Evolutionary conservation across 1,140 invertebrate genomes (phyloP).

Genomic region (Hormaphis cornu): DNA sequence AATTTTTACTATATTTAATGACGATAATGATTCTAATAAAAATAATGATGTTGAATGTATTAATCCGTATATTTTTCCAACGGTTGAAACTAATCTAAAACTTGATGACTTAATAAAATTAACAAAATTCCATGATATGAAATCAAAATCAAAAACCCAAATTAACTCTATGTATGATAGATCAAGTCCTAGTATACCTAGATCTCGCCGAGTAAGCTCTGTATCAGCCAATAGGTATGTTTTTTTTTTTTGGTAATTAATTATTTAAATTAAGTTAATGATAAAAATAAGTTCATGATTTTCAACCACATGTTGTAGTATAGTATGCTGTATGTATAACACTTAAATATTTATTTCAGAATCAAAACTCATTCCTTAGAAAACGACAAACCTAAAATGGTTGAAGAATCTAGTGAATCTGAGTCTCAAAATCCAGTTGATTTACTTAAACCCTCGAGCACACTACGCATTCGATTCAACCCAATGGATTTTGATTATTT

Average conservation of each 20-base stretch:
- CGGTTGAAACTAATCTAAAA: slow-evolving; percentile 11
- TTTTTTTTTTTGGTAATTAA: background rate
- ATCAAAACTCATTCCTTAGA: slow-evolving; percentile 1
- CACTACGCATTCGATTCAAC: slow-evolving; percentile 46
- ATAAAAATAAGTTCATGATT: too few species aligned
- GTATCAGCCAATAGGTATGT: slow-evolving; percentile 25
- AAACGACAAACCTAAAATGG: slow-evolving; percentile 7
- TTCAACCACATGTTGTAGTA: too few species aligned
- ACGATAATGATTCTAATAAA: slow-evolving; percentile 3
- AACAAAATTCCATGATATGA: slow-evolving; percentile 14
- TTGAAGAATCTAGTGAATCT: slow-evolving; percentile 25
- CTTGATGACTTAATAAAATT: slow-evolving; percentile 24
- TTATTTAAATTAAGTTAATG: background rate
- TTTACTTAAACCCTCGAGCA: background rate
- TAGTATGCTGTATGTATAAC: too few species aligned
- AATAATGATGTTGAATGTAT: background rate
- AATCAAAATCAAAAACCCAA: slow-evolving; percentile 22
- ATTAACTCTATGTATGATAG: slow-evolving; percentile 6
- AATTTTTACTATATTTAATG: slow-evolving; percentile 17
- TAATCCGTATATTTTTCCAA: background rate
- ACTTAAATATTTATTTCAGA: background rate
- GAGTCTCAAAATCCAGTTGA: slow-evolving; percentile 3
- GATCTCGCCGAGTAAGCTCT: slow-evolving; percentile 24
- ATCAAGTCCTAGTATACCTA: slow-evolving; percentile 27
- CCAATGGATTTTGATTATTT: slow-evolving; percentile 59